phyloP scores from a whole-genome alignment of 2,113 vertebrate genomes.

The Pleuronectes platessa region DNA sequence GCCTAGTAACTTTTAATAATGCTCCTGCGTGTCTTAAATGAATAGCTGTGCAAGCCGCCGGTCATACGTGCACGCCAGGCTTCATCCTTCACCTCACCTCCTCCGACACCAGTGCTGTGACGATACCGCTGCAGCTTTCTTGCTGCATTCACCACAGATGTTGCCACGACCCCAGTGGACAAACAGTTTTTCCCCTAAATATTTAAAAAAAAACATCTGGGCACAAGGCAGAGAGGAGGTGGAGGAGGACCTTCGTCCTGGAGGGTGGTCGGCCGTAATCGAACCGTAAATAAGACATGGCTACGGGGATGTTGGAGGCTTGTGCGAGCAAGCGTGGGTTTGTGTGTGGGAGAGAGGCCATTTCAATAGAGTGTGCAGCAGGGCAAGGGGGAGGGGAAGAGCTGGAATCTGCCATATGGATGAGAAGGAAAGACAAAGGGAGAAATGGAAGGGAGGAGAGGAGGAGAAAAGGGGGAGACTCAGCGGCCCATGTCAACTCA shows the following conservation, averaged over 20 bases:
- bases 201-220: constrained; percentile 72
- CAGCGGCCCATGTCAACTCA: constrained; percentile 67
- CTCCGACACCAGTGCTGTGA: constrained; percentile 1
- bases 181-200: constrained; percentile 59
- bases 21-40: constrained; percentile 25
- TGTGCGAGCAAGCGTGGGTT: constrained; percentile 71
- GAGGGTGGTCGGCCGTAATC: constrained; percentile 64
- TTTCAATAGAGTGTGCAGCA: constrained; percentile 67
- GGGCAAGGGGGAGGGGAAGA: constrained; percentile 63
- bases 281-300: constrained; percentile 77
- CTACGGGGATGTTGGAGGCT: constrained; percentile 67
- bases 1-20: constrained; percentile 23
- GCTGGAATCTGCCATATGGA: constrained; percentile 73
- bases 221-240: constrained; percentile 40
- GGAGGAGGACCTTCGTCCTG: constrained; percentile 46
- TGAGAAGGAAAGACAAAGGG: constrained; percentile 66
- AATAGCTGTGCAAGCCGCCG: constrained; percentile 7
- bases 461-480: constrained; percentile 54
- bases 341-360: constrained; percentile 64
- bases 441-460: constrained; percentile 49
- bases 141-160: constrained; percentile 48
- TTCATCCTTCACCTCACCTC: constrained; percentile 18
- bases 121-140: constrained; percentile 37
- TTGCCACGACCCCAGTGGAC: constrained; percentile 64
- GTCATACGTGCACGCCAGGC: constrained; percentile 20